Conservation (phyloP, 2,113 vertebrate species). For the Nerophis ophidion region DNA sequence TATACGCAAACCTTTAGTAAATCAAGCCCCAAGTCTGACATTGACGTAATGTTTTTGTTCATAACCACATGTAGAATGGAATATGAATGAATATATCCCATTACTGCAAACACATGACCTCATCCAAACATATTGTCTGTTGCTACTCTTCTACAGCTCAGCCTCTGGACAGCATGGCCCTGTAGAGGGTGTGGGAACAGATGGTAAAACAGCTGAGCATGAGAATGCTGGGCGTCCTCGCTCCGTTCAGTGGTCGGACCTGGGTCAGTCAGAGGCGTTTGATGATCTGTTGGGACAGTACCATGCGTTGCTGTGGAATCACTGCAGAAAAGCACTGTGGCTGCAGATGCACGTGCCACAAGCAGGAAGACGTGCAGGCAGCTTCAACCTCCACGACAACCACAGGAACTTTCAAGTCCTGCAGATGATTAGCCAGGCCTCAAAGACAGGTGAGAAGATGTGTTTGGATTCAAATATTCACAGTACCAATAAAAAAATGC, state of each 20-base stretch:
- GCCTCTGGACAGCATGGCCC: neutral
- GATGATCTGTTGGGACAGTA: slow-evolving; percentile 54
- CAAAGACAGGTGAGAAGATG: slow-evolving; percentile 42
- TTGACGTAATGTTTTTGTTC: too few relatives aligned
- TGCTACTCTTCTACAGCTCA: slow-evolving; percentile 9
- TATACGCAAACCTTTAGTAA: too few relatives aligned
- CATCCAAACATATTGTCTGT: neutral
- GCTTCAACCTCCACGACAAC: slow-evolving; percentile 57
- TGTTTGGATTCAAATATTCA: neutral
- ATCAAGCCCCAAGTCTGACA: too few relatives aligned
- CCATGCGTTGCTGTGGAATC: slow-evolving; percentile 45
- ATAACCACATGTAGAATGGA: too few relatives aligned
- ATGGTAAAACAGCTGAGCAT: neutral
- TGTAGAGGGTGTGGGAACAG: neutral
- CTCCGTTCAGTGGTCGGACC: slow-evolving; percentile 53
- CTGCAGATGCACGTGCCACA: slow-evolving; percentile 43
- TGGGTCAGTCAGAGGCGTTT: slow-evolving; percentile 35
- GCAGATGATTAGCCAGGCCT: slow-evolving; percentile 35
- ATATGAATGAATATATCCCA: too few relatives aligned
- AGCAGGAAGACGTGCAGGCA: slow-evolving; percentile 18
- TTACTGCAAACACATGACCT: too few relatives aligned
- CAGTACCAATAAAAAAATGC: too few relatives aligned
- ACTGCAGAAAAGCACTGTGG: slow-evolving; percentile 45
- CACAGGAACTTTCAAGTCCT: slow-evolving; percentile 41
- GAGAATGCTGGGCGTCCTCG: slow-evolving; percentile 11